Evolutionary conservation across 1,140 invertebrate species (phyloP).

Genomic region (Psix sp.): DNA sequence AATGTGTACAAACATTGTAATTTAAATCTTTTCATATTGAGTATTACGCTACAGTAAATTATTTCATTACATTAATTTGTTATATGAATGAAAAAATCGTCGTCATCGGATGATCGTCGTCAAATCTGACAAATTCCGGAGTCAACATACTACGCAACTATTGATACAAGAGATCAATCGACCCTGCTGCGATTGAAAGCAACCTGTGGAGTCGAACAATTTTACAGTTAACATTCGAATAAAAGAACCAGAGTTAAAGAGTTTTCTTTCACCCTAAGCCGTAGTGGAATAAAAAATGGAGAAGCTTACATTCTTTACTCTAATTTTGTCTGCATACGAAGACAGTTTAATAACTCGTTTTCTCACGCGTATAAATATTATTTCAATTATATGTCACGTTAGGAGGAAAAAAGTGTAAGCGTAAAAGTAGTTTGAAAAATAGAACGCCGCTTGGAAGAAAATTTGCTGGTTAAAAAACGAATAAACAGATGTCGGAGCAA

Average conservation of each 20-base stretch:
- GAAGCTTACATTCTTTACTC: conserved; percentile 7
- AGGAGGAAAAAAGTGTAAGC: too few relatives aligned
- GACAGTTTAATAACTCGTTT: too few relatives aligned
- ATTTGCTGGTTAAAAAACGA: neutral
- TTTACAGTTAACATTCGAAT: conserved; percentile 39
- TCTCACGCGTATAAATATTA: too few relatives aligned
- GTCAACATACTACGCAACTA: conserved; percentile 51
- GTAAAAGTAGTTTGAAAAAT: too few relatives aligned
- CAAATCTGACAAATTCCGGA: conserved; percentile 42
- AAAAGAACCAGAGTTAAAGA: conserved; percentile 35
- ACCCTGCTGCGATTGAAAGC: conserved; percentile 52
- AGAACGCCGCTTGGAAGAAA: too few relatives aligned
- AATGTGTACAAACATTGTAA: too few relatives aligned
- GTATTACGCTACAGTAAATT: too few relatives aligned
- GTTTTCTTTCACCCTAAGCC: conserved; percentile 6
- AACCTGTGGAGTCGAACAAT: conserved; percentile 56
- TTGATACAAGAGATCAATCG: conserved; percentile 55
- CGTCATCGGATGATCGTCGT: conserved; percentile 14
- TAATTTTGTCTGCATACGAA: too few relatives aligned
- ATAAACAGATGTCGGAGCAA: neutral
- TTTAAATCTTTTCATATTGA: too few relatives aligned
- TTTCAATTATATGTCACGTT: too few relatives aligned
- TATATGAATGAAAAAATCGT: conserved; percentile 26
- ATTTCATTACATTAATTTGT: neutral
- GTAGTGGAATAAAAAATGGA: conserved; percentile 27